A percentile compares a stretch with the other conserved stretches of the same genome.
Evolutionary conservation across 2,888 invertebrate genomes (phyloP).

Genomic region (Netelia melanura): DNA sequence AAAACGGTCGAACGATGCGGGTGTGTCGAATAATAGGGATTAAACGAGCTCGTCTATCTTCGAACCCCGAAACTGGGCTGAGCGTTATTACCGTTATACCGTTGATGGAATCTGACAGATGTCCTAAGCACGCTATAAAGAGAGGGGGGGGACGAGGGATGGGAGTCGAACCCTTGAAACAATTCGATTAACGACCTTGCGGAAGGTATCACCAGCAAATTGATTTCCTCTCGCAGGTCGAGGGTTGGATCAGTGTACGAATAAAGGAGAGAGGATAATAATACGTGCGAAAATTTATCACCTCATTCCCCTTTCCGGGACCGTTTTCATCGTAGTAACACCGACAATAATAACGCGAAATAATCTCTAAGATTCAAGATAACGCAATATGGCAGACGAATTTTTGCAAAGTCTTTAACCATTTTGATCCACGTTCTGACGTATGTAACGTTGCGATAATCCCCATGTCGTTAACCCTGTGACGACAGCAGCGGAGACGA

Average conservation of each 20-base stretch:
- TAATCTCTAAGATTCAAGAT: slow-evolving; percentile 10
- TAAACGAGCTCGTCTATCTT: background rate
- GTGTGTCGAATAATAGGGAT: slow-evolving; percentile 2
- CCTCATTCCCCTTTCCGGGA: too few species aligned
- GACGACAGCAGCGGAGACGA: background rate
- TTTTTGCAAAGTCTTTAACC: background rate
- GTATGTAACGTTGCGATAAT: background rate
- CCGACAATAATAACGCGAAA: background rate
- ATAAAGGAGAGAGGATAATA: too few species aligned
- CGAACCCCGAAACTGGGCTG: background rate
- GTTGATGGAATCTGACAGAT: slow-evolving; percentile 1
- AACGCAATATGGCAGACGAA: background rate
- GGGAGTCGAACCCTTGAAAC: slow-evolving; percentile 50
- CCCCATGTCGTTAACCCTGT: slow-evolving; percentile 36
- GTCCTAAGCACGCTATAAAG: background rate
- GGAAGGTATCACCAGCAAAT: background rate
- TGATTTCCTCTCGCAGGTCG: background rate
- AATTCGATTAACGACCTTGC: slow-evolving; percentile 37
- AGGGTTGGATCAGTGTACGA: background rate
- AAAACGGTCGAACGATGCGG: slow-evolving; percentile 23
- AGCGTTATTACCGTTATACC: background rate
- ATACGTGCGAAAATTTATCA: too few species aligned
- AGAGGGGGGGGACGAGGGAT: background rate
- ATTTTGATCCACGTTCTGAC: background rate
- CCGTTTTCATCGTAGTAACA: background rate